A percentile compares a stretch with the other conserved stretches of the same genome.
Conservation (phyloP, 1,140 invertebrate species). For the Megalopta genalis region DNA sequence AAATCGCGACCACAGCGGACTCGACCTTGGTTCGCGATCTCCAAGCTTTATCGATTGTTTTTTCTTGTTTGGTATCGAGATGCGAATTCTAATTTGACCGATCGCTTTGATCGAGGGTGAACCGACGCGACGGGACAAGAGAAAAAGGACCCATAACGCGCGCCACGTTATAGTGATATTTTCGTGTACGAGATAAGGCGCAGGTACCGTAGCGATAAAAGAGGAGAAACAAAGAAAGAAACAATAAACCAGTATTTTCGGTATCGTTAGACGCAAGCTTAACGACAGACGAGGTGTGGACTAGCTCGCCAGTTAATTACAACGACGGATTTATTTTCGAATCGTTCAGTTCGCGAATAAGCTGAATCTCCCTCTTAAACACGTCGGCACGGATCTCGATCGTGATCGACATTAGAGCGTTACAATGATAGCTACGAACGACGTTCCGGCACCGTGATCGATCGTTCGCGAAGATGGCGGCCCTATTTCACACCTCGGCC, state of each 20-base stretch:
- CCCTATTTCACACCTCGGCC: neutral
- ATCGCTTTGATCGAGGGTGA: no score
- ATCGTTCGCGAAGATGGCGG: neutral
- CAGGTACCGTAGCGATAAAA: neutral
- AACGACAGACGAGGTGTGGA: neutral
- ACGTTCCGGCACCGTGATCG: no score
- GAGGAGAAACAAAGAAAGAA: neutral
- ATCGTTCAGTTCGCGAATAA: no score
- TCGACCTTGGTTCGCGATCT: no score
- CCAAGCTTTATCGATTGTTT: neutral
- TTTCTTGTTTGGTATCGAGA: neutral
- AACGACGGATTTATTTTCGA: no score
- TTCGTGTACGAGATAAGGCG: neutral
- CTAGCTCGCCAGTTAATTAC: neutral
- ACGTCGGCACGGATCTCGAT: no score
- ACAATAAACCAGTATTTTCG: constrained; percentile 20
- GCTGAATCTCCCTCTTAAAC: no score
- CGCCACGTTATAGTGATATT: neutral
- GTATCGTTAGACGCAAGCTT: constrained; percentile 12
- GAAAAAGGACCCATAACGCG: neutral
- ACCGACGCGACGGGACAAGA: neutral
- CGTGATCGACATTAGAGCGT: no score
- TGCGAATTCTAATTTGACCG: no score
- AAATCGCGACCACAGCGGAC: neutral
- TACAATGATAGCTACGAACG: no score